Evolutionary conservation across 2,797 vertebrate genomes (phyloP).

Genomic region (Peromyscus aztecus): DNA sequence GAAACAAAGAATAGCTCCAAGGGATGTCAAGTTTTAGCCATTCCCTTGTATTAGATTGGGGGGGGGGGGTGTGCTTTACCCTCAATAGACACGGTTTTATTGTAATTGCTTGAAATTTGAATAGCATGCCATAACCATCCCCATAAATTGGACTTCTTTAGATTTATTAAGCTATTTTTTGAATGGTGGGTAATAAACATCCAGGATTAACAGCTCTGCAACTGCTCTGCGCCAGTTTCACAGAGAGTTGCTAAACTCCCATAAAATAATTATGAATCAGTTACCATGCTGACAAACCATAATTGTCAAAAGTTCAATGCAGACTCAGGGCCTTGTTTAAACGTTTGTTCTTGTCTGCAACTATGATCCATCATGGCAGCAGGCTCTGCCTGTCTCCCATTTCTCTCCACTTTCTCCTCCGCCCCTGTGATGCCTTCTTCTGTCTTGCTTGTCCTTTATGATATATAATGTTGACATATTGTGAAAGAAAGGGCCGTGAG

Average conservation of each 20-base stretch:
- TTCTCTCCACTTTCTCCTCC: not conserved
- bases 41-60: slow-evolving; percentile 56
- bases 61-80: not conserved
- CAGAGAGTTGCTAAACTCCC: slow-evolving; percentile 76
- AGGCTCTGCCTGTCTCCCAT: not conserved
- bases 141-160: slow-evolving; percentile 81
- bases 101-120: slow-evolving; percentile 83
- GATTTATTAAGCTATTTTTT: slow-evolving; percentile 84
- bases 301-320: slow-evolving; percentile 78
- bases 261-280: slow-evolving; percentile 84
- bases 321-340: slow-evolving; percentile 58
- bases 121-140: slow-evolving; percentile 69
- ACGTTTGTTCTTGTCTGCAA: slow-evolving; percentile 59
- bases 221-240: slow-evolving; percentile 75
- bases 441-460: not conserved
- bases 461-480: not conserved
- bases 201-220: slow-evolving; percentile 83
- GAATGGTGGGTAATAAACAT: slow-evolving; percentile 81
- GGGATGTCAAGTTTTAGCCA: slow-evolving; percentile 4
- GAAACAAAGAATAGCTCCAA: slow-evolving; percentile 35
- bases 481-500: not conserved
- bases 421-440: not conserved
- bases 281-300: slow-evolving; percentile 76
- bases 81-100: slow-evolving; percentile 77
- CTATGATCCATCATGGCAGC: slow-evolving; percentile 7